Percentiles rank a stretch among this genome's conserved stretches.
phyloP scores from a whole-genome alignment of 2,888 invertebrate genomes.

The Ectemnius lituratus region DNA sequence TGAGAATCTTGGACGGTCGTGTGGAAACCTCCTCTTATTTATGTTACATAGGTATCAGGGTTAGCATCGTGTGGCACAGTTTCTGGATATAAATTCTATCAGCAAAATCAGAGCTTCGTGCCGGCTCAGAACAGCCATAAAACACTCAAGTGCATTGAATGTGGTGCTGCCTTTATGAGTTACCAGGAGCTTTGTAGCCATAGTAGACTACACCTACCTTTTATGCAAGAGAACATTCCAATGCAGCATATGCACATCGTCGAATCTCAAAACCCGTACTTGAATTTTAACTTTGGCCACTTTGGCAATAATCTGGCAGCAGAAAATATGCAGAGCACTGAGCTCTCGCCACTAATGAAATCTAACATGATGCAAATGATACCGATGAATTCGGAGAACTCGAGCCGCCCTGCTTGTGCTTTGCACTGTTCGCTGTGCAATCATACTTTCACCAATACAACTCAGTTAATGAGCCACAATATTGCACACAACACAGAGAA shows the following conservation, averaged over 20 bases:
- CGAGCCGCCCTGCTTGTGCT: slow-evolving; percentile 68
- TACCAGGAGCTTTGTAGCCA: slow-evolving; percentile 71
- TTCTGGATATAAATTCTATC: slow-evolving; percentile 67
- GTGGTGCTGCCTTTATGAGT: slow-evolving; percentile 65
- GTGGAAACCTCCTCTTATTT: no score
- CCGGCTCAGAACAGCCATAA: slow-evolving; percentile 65
- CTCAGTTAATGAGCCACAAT: slow-evolving; percentile 68
- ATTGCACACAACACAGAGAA: slow-evolving; percentile 65
- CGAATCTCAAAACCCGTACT: slow-evolving; percentile 68
- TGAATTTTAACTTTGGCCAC: slow-evolving; percentile 65
- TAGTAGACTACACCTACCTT: slow-evolving; percentile 66
- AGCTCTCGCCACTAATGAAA: slow-evolving; percentile 42
- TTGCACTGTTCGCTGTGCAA: slow-evolving; percentile 72
- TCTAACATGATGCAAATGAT: slow-evolving; percentile 52
- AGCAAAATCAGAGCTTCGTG: slow-evolving; percentile 67
- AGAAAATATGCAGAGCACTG: slow-evolving; percentile 35
- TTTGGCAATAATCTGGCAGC: slow-evolving; percentile 46
- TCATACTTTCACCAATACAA: slow-evolving; percentile 69
- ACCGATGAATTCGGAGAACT: slow-evolving; percentile 45
- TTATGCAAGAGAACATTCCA: slow-evolving; percentile 64
- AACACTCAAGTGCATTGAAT: slow-evolving; percentile 69
- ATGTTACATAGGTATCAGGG: slow-evolving; percentile 65
- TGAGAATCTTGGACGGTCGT: no score
- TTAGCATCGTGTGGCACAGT: slow-evolving; percentile 63
- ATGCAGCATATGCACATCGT: slow-evolving; percentile 71